phyloP scores from a whole-genome alignment of 2,888 invertebrate genomes.

The Desoria tigrina region DNA sequence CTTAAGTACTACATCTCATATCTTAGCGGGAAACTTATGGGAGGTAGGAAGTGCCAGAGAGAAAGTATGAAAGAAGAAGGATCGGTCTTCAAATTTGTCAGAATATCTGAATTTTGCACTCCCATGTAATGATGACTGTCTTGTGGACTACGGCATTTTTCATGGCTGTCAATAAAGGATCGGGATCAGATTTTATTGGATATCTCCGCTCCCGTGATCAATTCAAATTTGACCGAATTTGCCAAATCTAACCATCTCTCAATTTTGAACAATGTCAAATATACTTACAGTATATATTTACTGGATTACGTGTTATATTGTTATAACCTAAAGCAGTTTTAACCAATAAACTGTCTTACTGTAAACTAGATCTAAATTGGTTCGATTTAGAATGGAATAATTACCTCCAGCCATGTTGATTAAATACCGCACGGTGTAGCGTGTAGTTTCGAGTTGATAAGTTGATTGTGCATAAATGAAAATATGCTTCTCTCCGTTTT shows the following conservation, averaged over 20 bases:
- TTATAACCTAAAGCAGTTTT: no score
- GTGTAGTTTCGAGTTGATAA: no score
- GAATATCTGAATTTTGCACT: conserved; percentile 27
- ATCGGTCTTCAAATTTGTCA: conserved; percentile 7
- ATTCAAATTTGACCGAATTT: conserved; percentile 17
- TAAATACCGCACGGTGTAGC: no score
- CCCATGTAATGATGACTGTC: conserved; percentile 17
- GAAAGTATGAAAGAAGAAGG: conserved; percentile 15
- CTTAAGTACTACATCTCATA: neutral
- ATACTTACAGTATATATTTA: no score
- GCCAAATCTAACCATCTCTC: conserved; percentile 20
- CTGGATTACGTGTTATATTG: no score
- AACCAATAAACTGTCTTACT: no score
- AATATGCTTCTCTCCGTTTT: no score
- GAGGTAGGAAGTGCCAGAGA: conserved; percentile 8
- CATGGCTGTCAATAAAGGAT: conserved; percentile 19
- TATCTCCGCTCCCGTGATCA: conserved; percentile 29
- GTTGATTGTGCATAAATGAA: no score
- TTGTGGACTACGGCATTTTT: conserved; percentile 30
- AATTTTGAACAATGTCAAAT: conserved; percentile 21
- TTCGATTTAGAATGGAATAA: no score
- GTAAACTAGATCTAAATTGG: no score
- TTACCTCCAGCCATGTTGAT: no score
- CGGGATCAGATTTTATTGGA: conserved; percentile 20
- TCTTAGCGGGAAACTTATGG: neutral